These are phyloP conservation scores for Enteromius trimaculatus DNA, from an alignment of 2,797 vertebrate genomes.

Conservation along the genomic window DNA sequence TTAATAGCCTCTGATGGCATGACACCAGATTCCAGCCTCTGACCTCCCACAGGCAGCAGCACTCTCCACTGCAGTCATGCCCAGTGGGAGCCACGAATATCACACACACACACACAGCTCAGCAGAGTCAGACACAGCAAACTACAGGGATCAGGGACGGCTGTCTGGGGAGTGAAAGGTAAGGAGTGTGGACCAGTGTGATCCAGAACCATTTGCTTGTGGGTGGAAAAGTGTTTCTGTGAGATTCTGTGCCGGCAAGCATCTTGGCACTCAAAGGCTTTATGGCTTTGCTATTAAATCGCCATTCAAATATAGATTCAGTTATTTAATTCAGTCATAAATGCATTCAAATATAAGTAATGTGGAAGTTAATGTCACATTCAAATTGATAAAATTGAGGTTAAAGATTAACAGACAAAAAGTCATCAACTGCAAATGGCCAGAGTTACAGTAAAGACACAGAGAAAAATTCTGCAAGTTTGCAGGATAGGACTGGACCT, in stretches of 20 bases:
- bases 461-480: background rate
- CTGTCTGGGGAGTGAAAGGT: conserved; percentile 8
- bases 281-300: background rate
- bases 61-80: conserved; percentile 41
- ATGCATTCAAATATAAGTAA: background rate
- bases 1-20: conserved; percentile 59
- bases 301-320: background rate
- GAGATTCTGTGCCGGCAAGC: background rate
- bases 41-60: conserved; percentile 50
- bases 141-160: background rate
- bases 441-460: background rate
- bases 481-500: background rate
- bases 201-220: background rate
- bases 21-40: conserved; percentile 45
- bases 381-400: background rate
- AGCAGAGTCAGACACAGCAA: conserved; percentile 1
- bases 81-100: conserved; percentile 17
- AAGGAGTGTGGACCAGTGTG: background rate
- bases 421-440: background rate
- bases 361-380: background rate
- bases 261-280: background rate
- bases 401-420: background rate
- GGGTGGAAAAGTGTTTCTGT: background rate
- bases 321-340: conserved; percentile 3
- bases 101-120: conserved; percentile 4